Conservation (phyloP, 2,888 invertebrate genomes). For the Metallyticus violacea region DNA sequence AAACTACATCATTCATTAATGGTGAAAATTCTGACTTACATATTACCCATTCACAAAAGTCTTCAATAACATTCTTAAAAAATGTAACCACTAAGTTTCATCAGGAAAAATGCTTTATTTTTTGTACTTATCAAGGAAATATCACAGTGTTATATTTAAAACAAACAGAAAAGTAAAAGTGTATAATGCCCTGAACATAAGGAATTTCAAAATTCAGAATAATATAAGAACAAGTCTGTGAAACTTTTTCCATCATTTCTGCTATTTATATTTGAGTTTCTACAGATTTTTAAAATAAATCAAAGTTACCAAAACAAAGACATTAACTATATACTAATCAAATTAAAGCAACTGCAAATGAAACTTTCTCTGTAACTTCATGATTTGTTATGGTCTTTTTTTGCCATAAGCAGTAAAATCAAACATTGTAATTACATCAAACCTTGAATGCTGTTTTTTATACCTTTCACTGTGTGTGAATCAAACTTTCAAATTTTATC, state of each 20-base stretch:
- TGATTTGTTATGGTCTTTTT: background rate
- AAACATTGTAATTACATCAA: background rate
- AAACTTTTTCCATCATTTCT: no score
- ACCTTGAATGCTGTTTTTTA: background rate
- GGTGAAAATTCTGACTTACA: background rate
- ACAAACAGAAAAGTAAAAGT: background rate
- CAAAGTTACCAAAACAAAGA: no score
- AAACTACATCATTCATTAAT: background rate
- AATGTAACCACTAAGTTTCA: no score
- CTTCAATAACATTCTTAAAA: no score
- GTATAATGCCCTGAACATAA: background rate
- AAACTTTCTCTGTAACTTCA: no score
- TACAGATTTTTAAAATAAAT: no score
- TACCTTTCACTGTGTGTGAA: background rate
- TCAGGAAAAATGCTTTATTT: background rate
- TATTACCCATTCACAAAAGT: background rate
- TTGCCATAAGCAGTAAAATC: background rate
- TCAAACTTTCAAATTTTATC: background rate
- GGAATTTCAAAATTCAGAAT: background rate
- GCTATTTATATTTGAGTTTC: no score
- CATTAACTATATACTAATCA: no score
- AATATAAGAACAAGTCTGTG: background rate
- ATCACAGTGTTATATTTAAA: background rate
- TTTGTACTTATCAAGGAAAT: background rate
- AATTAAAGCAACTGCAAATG: no score